Base-by-base conservation (phyloP, 2,113 vertebrate genomes). In the Pseudorhombus dupliciocellatus region DNA sequence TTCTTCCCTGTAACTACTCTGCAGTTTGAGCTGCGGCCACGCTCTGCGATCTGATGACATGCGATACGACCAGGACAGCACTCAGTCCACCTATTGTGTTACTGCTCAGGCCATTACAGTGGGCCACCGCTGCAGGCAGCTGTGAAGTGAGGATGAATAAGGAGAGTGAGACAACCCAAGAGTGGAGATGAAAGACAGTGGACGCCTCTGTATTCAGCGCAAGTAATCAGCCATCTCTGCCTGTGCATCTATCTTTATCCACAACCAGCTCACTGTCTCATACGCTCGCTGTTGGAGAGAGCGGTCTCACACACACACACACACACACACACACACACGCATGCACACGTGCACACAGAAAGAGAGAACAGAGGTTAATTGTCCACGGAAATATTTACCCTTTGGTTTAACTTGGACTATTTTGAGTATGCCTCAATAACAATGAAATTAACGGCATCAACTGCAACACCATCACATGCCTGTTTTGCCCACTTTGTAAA, bases 201-300 rank as follows among this genome's bases (percentile, higher is more conserved):
- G 76, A 78, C 20, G 69, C 65, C 75, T 90, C 73, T 51, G 77
- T 84, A 88, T 88, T 89, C 88, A 84, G 73, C 5, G 56, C 67
- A 65, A 80, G 84, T 76, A 84, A 87, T 86, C 87, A 84, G 83
- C 77, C 71, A 74, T 83, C 65, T 75, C 84, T 72, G 77, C 70
- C 50, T 52, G 75, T 58, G 71, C 48, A 44, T 78, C 84, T 73
- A 84, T 89, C 86, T 88, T 87, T 83, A 89, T 88, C 87, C 80
- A 70, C 78, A 26, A 79, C 77, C 70, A 81, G 81, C 83, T 85
- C 82, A 75, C 46, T 51, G 54, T 72, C 70, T 85, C 75, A 42
- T 61, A 77, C 55, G 63, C 80, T 84, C 70, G 70, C 58, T 58
- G 74, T 74, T 48, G n/a, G 77, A 53, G 78, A 55, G 60, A 75